phyloP scores from a whole-genome alignment of 2,888 invertebrate genomes.

The Imbricaverruca yamaguchii region DNA sequence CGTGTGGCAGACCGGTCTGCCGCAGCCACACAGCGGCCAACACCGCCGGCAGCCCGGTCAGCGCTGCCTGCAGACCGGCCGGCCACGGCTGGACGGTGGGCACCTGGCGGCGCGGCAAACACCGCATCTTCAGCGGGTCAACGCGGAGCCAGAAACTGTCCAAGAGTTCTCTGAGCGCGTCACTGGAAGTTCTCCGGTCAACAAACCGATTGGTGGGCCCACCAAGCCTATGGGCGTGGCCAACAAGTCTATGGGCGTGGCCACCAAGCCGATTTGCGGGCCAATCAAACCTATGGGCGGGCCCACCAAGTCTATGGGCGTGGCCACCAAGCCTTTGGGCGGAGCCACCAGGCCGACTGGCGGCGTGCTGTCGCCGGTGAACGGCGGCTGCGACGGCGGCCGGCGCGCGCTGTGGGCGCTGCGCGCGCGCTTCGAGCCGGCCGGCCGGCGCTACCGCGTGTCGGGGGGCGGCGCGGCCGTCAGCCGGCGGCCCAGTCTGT shows the following conservation, averaged over 20 bases:
- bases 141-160: no score
- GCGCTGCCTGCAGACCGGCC: not conserved
- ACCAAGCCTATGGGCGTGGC: not conserved
- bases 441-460: not conserved
- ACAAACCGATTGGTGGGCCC: no score
- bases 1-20: not conserved
- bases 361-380: not conserved
- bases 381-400: not conserved
- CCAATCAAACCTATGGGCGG: no score
- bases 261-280: not conserved
- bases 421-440: constrained; percentile 21
- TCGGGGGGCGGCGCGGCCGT: not conserved
- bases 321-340: no score
- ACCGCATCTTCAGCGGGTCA: no score
- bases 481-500: not conserved
- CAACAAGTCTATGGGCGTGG: not conserved
- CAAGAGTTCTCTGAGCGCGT: no score
- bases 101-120: no score
- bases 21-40: not conserved
- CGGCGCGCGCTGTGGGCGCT: constrained; percentile 24
- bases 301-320: no score
- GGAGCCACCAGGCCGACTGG: not conserved
- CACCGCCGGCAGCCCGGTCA: not conserved
- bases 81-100: no score
- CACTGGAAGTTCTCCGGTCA: no score